Evolutionary conservation across 2,888 invertebrate genomes (phyloP).

Genomic region (Venustoraphidia nigricollis): DNA sequence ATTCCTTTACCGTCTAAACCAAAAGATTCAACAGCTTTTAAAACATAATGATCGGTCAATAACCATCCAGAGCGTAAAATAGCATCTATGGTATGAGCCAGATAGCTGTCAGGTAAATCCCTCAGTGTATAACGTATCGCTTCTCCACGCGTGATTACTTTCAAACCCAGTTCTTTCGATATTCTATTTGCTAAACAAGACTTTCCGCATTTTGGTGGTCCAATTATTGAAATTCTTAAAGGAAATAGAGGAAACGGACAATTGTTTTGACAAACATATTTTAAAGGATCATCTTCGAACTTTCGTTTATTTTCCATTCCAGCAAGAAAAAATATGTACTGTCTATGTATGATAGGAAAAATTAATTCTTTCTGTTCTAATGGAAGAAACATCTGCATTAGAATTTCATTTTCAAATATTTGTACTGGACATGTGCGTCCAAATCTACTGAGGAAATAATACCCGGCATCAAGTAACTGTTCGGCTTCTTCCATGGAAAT

Average conservation of each 20-base stretch:
- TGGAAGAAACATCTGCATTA: constrained; percentile 34
- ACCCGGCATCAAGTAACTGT: constrained; percentile 36
- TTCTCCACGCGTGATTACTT: constrained; percentile 36
- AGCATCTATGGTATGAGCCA: constrained; percentile 28
- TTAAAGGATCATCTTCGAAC: constrained; percentile 39
- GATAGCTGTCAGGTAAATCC: constrained; percentile 33
- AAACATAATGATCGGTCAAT: constrained; percentile 29
- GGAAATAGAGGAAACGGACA: constrained; percentile 32
- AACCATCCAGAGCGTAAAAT: constrained; percentile 28
- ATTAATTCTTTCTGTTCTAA: constrained; percentile 27
- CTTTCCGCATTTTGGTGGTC: constrained; percentile 47
- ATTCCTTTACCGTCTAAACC: constrained; percentile 30
- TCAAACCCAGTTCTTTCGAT: constrained; percentile 33
- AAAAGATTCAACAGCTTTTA: constrained; percentile 35
- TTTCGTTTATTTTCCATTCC: constrained; percentile 30
- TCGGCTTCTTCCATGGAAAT: constrained; percentile 38
- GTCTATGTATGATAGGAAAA: constrained; percentile 39
- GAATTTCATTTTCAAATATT: constrained; percentile 31
- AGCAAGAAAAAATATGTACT: constrained; percentile 41
- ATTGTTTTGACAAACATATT: constrained; percentile 32
- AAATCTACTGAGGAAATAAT: constrained; percentile 45
- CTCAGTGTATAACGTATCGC: constrained; percentile 34
- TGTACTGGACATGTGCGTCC: constrained; percentile 49
- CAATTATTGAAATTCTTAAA: constrained; percentile 37
- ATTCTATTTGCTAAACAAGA: constrained; percentile 38